Evolutionary conservation across 2,113 vertebrate genomes (phyloP).

Genomic region (Mola mola): DNA sequence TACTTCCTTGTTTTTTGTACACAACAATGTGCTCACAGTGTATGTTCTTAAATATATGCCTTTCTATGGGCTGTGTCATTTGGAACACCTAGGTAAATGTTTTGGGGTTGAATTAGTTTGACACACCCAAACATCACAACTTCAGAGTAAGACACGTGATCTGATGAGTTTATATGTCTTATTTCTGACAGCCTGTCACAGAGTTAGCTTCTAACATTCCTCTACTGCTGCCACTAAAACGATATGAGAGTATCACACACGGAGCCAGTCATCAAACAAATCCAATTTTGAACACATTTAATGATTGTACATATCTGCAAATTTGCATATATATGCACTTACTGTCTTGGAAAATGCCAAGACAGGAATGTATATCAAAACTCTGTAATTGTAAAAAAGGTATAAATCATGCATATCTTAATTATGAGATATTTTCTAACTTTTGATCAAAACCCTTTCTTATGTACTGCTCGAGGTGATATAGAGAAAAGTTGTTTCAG

Average conservation of each 20-base stretch:
- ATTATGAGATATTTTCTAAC: too few relatives aligned
- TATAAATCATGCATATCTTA: too few relatives aligned
- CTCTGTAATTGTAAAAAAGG: too few relatives aligned
- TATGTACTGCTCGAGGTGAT: too few relatives aligned
- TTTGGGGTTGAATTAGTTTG: slow-evolving; percentile 9
- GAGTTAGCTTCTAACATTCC: slow-evolving; percentile 18
- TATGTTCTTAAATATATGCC: too few relatives aligned
- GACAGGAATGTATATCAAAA: too few relatives aligned
- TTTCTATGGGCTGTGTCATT: too few relatives aligned
- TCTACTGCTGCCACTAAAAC: slow-evolving; percentile 11
- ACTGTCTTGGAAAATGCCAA: not conserved
- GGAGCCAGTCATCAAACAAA: not conserved
- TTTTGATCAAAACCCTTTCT: too few relatives aligned
- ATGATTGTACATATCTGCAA: not conserved
- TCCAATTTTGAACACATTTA: not conserved
- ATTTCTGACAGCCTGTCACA: slow-evolving; percentile 41
- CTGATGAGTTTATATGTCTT: slow-evolving; percentile 16
- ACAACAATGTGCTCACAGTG: not conserved
- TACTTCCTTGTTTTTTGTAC: not conserved
- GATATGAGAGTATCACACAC: slow-evolving; percentile 33
- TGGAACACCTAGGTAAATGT: slow-evolving; percentile 11
- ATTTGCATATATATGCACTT: not conserved
- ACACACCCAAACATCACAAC: slow-evolving; percentile 1
- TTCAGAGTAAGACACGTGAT: slow-evolving; percentile 20
- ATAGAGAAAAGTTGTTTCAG: too few relatives aligned